Evolutionary conservation across 2,113 vertebrate genomes (phyloP).

Genomic region (Leptobrachium leishanense): DNA sequence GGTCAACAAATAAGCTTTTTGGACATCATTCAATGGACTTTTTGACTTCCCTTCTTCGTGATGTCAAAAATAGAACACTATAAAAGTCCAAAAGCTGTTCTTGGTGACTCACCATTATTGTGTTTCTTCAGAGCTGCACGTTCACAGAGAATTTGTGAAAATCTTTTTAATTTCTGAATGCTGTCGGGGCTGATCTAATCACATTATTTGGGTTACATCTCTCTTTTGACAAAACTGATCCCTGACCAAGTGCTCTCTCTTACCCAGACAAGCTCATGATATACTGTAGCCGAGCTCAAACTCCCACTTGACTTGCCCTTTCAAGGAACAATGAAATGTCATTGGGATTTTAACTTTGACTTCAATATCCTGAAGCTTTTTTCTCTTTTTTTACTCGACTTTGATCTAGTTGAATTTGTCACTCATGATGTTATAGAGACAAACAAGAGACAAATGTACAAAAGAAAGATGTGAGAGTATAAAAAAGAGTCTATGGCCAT

Average conservation of each 20-base stretch:
- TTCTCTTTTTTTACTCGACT: too few relatives aligned
- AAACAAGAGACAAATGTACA: too few relatives aligned
- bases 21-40: neutral
- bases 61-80: neutral
- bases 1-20: conserved; percentile 11
- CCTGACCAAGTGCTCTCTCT: conserved; percentile 1
- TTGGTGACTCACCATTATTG: conserved; percentile 9
- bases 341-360: conserved; percentile 25
- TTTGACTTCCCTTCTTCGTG: neutral
- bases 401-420: too few relatives aligned
- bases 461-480: too few relatives aligned
- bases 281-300: conserved; percentile 12
- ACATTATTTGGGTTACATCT: neutral
- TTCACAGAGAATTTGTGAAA: neutral
- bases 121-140: neutral
- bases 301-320: conserved; percentile 28
- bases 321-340: conserved; percentile 32
- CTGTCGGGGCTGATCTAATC: neutral
- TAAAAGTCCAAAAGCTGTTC: neutral
- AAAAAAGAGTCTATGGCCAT: too few relatives aligned
- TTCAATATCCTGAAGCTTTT: conserved; percentile 7
- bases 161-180: neutral
- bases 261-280: conserved; percentile 4
- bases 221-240: neutral
- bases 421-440: too few relatives aligned